phyloP scores from a whole-genome alignment of 2,113 vertebrate species.

The Oryzias woworae region DNA sequence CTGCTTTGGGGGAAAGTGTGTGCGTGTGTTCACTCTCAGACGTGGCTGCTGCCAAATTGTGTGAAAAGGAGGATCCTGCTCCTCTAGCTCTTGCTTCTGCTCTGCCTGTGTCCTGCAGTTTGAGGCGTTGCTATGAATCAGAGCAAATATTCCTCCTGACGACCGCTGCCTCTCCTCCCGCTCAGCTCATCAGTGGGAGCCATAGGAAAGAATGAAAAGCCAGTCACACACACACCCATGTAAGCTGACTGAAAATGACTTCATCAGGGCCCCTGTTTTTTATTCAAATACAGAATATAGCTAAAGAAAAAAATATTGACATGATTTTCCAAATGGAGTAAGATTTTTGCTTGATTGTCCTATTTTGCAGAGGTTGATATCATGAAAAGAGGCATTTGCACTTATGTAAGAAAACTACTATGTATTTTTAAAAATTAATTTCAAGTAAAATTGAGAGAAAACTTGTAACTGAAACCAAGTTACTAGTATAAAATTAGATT shows the following conservation, averaged over 20 bases:
- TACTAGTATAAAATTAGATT: no score
- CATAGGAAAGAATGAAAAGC: neutral
- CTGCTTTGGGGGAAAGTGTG: conserved; percentile 23
- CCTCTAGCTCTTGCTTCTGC: conserved; percentile 12
- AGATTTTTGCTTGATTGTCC: neutral
- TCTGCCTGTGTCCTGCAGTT: conserved; percentile 26
- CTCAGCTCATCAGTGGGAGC: conserved; percentile 1
- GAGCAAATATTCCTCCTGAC: conserved; percentile 60
- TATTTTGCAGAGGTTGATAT: neutral
- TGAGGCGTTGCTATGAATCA: conserved; percentile 57
- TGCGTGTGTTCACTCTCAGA: conserved; percentile 9
- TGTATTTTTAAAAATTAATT: neutral
- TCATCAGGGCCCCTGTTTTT: neutral
- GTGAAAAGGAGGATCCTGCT: conserved; percentile 28
- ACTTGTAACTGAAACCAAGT: no score
- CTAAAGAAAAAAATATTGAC: neutral
- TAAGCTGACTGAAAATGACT: neutral
- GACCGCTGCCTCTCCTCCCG: conserved; percentile 38
- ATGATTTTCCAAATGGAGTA: neutral
- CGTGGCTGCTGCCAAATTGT: conserved; percentile 20
- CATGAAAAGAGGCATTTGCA: neutral
- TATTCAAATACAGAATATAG: neutral
- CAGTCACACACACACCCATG: neutral
- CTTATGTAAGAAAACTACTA: neutral
- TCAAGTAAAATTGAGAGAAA: no score